These are phyloP conservation scores for Teinopalpus imperialis DNA, from an alignment of 2,888 invertebrate species.

Conservation along the genomic window DNA sequence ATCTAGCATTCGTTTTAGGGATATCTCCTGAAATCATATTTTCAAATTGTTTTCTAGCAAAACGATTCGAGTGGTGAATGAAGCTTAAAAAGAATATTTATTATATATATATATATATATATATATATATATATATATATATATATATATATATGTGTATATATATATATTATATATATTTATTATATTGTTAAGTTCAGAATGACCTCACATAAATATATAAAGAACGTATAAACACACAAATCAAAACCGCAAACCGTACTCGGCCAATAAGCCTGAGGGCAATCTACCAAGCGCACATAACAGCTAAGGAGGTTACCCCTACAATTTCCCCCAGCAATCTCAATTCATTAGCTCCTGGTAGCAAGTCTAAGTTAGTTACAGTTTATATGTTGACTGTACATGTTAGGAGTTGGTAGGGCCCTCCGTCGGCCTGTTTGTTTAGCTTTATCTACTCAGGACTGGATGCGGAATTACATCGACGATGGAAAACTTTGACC, in stretches of 20 bases:
- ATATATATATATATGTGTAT: no score
- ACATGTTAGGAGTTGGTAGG: conserved; percentile 37
- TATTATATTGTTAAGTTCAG: no score
- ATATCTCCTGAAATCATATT: no score
- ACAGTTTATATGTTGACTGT: conserved; percentile 45
- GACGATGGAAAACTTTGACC: conserved; percentile 19
- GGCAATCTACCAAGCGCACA: conserved; percentile 31
- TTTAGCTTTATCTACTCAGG: conserved; percentile 27
- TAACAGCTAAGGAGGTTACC: conserved; percentile 33
- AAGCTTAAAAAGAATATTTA: no score
- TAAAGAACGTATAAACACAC: neutral
- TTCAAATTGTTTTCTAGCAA: no score
- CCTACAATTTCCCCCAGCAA: conserved; percentile 36
- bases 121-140: no score
- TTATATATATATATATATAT: no score
- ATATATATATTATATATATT: no score
- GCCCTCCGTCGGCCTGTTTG: conserved; percentile 26
- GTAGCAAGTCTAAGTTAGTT: conserved; percentile 44
- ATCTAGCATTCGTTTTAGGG: no score
- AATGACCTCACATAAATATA: no score
- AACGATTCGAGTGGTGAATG: no score
- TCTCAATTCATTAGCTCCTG: conserved; percentile 51
- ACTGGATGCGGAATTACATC: conserved; percentile 2
- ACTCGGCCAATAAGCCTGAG: neutral
- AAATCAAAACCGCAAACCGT: conserved; percentile 6